Evolutionary conservation across 1,140 invertebrate genomes (phyloP).

Genomic region (Zaprionus davidi): DNA sequence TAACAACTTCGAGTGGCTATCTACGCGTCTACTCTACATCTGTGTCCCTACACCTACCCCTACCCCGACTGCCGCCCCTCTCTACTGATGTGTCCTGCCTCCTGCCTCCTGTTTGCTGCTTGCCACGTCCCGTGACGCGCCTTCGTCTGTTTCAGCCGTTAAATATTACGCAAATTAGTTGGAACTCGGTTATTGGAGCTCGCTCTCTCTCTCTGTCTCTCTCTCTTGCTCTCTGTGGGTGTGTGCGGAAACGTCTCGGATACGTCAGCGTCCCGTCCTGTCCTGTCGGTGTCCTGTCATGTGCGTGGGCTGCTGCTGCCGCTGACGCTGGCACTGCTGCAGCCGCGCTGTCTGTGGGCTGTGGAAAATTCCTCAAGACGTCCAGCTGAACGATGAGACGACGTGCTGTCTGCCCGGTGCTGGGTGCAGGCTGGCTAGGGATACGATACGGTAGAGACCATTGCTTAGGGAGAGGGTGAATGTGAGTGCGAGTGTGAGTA

Average conservation of each 20-base stretch:
- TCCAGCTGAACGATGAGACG: constrained; percentile 20
- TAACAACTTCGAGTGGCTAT: constrained; percentile 69
- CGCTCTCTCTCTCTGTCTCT: not conserved
- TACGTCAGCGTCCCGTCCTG: constrained; percentile 19
- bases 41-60: not conserved
- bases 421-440: constrained; percentile 34
- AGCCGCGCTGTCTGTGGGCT: constrained; percentile 44
- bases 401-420: constrained; percentile 67
- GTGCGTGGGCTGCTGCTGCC: constrained; percentile 50
- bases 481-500: too few relatives aligned
- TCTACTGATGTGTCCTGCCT: not conserved
- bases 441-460: not conserved
- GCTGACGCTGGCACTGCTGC: constrained; percentile 36
- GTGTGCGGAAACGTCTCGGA: constrained; percentile 12
- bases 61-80: not conserved
- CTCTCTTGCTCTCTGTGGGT: constrained; percentile 8
- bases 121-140: constrained; percentile 19
- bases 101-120: constrained; percentile 2
- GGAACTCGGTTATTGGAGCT: constrained; percentile 73
- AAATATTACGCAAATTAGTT: constrained; percentile 81
- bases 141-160: constrained; percentile 29
- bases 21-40: not conserved
- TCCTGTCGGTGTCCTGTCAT: constrained; percentile 32
- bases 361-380: constrained; percentile 65
- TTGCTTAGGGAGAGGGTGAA: too few relatives aligned